A percentile compares a stretch with the other conserved stretches of the same genome.
phyloP scores from a whole-genome alignment of 2,113 vertebrate genomes.

The Crotophaga sulcirostris region DNA sequence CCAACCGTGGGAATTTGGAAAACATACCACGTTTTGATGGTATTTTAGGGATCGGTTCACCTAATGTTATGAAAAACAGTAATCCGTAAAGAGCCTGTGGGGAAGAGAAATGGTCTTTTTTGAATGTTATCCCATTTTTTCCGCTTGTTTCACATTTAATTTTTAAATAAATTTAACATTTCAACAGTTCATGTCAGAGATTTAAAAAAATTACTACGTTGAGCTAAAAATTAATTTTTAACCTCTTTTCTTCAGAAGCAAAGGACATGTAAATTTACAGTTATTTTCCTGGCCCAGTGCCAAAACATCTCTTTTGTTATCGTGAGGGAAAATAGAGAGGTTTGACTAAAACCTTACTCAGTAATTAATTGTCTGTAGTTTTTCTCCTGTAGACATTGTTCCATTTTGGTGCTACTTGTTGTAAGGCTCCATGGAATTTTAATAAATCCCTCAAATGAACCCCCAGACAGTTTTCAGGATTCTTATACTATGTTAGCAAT shows the following conservation, averaged over 20 bases:
- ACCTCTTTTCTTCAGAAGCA: constrained; percentile 35
- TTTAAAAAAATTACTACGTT: constrained; percentile 42
- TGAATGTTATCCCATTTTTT: neutral
- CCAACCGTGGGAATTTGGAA: neutral
- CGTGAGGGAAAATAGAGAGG: constrained; percentile 15
- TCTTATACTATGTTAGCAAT: constrained; percentile 32
- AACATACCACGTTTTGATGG: neutral
- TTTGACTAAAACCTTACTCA: constrained; percentile 54
- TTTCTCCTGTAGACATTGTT: constrained; percentile 11
- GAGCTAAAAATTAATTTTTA: constrained; percentile 46
- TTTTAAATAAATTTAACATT: constrained; percentile 36
- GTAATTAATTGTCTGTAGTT: constrained; percentile 46
- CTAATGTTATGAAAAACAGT: neutral
- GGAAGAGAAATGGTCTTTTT: neutral
- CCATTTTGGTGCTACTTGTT: constrained; percentile 7
- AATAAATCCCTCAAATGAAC: constrained; percentile 46
- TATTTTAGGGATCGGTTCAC: neutral
- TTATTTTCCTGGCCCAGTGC: constrained; percentile 41
- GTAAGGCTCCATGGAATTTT: constrained; percentile 22
- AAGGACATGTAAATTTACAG: constrained; percentile 33
- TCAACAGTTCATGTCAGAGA: neutral
- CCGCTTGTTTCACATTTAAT: neutral
- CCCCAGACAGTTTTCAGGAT: constrained; percentile 28
- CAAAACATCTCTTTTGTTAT: constrained; percentile 38
- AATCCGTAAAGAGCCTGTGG: neutral